A percentile compares a stretch with the other conserved stretches of the same genome.
These are phyloP conservation scores for Melolontha melolontha DNA, from an alignment of 2,888 invertebrate species.

Conservation along the genomic window DNA sequence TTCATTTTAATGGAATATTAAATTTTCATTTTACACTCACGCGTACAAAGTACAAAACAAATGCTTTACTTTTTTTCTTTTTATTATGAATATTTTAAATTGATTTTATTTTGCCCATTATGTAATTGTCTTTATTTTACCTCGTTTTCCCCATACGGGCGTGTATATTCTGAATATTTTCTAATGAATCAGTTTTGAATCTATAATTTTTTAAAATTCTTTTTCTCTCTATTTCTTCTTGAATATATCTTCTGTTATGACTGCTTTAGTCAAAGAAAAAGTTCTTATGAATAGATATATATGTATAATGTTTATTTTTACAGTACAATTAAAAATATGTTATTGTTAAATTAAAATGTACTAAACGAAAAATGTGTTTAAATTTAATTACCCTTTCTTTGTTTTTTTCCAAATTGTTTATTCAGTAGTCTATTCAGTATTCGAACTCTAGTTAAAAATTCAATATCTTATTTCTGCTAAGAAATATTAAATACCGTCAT, in stretches of 20 bases:
- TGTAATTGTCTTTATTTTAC: not conserved
- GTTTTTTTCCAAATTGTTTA: too few species aligned
- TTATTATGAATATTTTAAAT: conserved; percentile 7
- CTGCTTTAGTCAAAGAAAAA: too few species aligned
- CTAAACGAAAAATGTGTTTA: conserved; percentile 3
- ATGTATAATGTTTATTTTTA: conserved; percentile 31
- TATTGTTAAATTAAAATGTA: conserved; percentile 33
- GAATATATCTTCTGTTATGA: conserved; percentile 18
- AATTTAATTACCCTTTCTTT: not conserved
- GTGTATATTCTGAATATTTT: too few species aligned
- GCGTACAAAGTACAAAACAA: conserved; percentile 1
- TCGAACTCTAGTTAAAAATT: too few species aligned
- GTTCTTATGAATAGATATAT: conserved; percentile 19
- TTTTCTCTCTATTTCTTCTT: not conserved
- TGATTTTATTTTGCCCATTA: conserved; percentile 10
- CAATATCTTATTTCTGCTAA: too few species aligned
- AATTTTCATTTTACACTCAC: not conserved
- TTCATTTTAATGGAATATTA: conserved; percentile 11
- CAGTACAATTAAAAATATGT: conserved; percentile 29
- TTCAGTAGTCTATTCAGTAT: too few species aligned
- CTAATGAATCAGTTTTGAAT: conserved; percentile 3
- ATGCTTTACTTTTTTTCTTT: not conserved
- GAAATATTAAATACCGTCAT: too few species aligned
- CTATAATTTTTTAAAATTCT: not conserved
- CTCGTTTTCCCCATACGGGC: not conserved